These are phyloP conservation scores for Tachina lurida DNA, from an alignment of 2,888 invertebrate genomes.

Conservation along the genomic window DNA sequence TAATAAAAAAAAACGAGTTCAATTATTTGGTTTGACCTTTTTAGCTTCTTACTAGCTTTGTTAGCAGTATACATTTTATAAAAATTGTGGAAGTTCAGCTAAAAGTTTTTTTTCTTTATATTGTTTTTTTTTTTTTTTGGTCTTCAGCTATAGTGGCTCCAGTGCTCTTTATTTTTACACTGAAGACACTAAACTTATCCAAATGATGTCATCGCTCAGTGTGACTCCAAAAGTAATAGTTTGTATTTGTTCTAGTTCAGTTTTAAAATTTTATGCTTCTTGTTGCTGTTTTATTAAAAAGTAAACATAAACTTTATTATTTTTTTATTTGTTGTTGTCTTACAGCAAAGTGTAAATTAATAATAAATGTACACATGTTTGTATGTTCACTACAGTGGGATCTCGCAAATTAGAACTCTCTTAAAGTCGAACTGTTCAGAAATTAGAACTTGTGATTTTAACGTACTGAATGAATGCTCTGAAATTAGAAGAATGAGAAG, in stretches of 20 bases:
- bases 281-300: neutral
- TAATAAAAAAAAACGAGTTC: neutral
- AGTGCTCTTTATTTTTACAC: neutral
- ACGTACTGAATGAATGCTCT: no score
- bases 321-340: neutral
- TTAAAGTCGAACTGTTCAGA: no score
- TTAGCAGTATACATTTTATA: slow-evolving; percentile 10
- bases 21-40: slow-evolving; percentile 42
- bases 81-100: slow-evolving; percentile 1
- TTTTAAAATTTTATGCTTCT: neutral
- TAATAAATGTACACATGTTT: neutral
- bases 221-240: neutral
- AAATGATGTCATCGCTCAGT: slow-evolving; percentile 39
- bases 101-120: slow-evolving; percentile 9
- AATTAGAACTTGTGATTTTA: no score
- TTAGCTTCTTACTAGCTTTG: slow-evolving; percentile 23
- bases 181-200: slow-evolving; percentile 4
- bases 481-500: no score
- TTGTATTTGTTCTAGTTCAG: neutral
- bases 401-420: no score
- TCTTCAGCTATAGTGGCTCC: slow-evolving; percentile 10
- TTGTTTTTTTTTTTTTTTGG: neutral
- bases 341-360: slow-evolving; percentile 17
- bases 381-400: no score
- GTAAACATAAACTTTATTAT: neutral